Conservation (phyloP, 2,888 invertebrate genomes). For the Embidobia sp. region DNA sequence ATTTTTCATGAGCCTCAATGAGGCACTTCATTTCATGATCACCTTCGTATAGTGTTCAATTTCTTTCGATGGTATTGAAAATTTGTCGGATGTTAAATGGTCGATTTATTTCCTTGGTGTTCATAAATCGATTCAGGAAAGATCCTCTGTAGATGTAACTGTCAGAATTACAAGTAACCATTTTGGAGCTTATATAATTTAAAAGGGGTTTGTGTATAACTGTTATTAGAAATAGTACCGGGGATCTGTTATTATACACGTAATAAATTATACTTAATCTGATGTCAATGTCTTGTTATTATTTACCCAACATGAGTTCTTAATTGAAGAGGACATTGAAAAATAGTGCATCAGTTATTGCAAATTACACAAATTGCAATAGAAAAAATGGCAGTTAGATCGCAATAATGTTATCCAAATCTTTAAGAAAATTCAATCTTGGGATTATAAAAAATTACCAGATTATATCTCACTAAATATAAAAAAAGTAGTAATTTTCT, state of each 20-base stretch:
- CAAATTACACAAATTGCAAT: constrained; percentile 13
- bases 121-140: constrained; percentile 16
- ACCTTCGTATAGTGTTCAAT: not conserved
- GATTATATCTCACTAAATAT: not conserved
- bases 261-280: constrained; percentile 28
- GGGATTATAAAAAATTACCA: not conserved
- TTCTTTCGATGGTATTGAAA: too few relatives aligned
- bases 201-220: constrained; percentile 10
- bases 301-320: constrained; percentile 34
- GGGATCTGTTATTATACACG: constrained; percentile 40
- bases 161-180: constrained; percentile 4
- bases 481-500: not conserved
- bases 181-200: constrained; percentile 19
- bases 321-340: constrained; percentile 23
- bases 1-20: constrained; percentile 6
- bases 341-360: constrained; percentile 4
- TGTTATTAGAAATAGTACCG: constrained; percentile 28
- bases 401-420: constrained; percentile 10
- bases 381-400: not conserved
- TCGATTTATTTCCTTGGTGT: constrained; percentile 11
- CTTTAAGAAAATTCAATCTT: not conserved
- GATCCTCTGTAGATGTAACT: constrained; percentile 2
- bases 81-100: constrained; percentile 10
- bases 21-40: constrained; percentile 1
- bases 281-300: constrained; percentile 32